Percentiles rank a stretch among this genome's conserved stretches.
phyloP scores from a whole-genome alignment of 2,113 vertebrate species.

The Pomatorhinus ruficollis region DNA sequence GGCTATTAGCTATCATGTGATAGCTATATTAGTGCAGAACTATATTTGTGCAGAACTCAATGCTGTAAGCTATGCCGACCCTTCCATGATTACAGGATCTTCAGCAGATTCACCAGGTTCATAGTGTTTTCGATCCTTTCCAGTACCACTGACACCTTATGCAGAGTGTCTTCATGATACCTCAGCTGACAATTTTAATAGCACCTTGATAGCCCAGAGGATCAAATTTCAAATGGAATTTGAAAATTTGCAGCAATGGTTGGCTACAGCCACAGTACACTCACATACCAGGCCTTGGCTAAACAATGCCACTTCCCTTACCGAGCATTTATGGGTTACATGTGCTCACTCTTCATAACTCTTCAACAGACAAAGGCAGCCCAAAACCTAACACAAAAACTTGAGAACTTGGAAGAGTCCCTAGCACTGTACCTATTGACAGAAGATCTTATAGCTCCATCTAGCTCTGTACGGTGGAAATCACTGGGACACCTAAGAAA shows the following conservation, averaged over 20 bases:
- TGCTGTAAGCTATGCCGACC: accelerated
- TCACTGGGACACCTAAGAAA: constrained; percentile 31
- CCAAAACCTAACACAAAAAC: background rate
- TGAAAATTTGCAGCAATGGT: no score
- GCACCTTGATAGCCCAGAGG: background rate
- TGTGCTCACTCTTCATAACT: background rate
- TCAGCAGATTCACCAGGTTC: background rate
- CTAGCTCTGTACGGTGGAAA: constrained; percentile 75
- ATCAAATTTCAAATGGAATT: background rate
- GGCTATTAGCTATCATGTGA: background rate
- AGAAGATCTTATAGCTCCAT: constrained; percentile 80
- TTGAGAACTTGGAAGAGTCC: background rate
- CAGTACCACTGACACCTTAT: background rate
- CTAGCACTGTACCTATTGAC: constrained; percentile 15
- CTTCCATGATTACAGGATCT: background rate
- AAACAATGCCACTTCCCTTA: background rate
- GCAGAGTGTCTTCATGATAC: background rate
- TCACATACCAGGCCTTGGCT: background rate
- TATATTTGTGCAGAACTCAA: background rate
- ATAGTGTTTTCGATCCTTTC: background rate
- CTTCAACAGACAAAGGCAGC: background rate
- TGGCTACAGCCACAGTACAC: background rate
- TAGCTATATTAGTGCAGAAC: background rate
- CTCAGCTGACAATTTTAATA: background rate
- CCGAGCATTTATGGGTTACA: accelerated